These are phyloP conservation scores for Stenodema calcarata DNA, from an alignment of 2,888 invertebrate species.

Conservation along the genomic window DNA sequence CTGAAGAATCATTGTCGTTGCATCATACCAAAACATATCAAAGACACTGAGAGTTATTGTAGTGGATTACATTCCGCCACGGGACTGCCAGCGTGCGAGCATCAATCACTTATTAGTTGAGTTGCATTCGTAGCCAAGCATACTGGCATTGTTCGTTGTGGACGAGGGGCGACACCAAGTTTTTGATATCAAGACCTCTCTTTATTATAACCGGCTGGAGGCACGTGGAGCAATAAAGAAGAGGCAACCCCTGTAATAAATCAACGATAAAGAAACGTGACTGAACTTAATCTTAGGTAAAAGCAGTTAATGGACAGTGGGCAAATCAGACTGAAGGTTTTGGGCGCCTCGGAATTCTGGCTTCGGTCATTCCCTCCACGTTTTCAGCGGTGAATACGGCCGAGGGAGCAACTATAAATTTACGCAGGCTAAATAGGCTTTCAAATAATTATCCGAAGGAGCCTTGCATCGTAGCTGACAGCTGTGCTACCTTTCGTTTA, in stretches of 20 bases:
- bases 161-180: neutral
- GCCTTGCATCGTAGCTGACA: neutral
- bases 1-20: too few species aligned
- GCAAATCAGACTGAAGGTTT: neutral
- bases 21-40: neutral
- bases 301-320: conserved; percentile 25
- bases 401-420: neutral
- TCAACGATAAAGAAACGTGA: conserved; percentile 18
- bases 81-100: neutral
- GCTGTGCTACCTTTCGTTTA: neutral
- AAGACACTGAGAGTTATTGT: neutral
- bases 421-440: neutral
- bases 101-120: neutral
- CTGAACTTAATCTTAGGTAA: conserved; percentile 19
- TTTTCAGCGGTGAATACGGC: neutral
- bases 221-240: neutral
- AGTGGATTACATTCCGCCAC: neutral
- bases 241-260: neutral
- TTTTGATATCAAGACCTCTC: neutral
- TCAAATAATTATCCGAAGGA: neutral
- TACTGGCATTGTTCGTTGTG: neutral
- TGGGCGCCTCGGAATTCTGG: neutral
- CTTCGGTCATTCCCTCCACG: neutral
- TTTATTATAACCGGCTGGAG: neutral
- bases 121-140: neutral